Base-by-base conservation (phyloP, 2,888 invertebrate genomes). In the Plagodis pulveraria region DNA sequence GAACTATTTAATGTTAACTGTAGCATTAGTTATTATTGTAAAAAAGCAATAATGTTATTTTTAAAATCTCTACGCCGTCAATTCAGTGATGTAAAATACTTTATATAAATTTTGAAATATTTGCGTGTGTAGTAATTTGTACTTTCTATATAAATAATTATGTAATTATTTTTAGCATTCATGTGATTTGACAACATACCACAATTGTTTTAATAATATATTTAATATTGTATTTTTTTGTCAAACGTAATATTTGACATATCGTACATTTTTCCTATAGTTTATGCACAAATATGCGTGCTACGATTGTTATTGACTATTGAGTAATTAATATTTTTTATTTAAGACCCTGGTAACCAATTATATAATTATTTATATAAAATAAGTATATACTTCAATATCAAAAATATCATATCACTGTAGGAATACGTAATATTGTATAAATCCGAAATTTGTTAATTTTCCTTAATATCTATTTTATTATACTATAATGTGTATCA, bases 31-130 rank as follows among this genome's bases (percentile, higher is more conserved):
- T 61, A 38, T 60, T 60, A 52, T 61, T 80, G 76, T 74, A 71
- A 79, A 59, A 77, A 76, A 80, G 73, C 80, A 82, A 82, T 76
- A 70, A 75, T 64, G 65, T 70, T 89, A 78, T 85, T 89, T 91
- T 83, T 82, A 86, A 77, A 72, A 81, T 91, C 91, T 92, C 91
- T 91, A 91, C 91, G 84, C 89, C 86, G 91, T 91, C 91, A 92
- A 92, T 91, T 92, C 85, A 86, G 86, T 85, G 84, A 83, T 91
- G 87, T 91, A 91, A 86, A 84, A 87, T 86, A 85, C 68, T 80
- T 84, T 85, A 70, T 74, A 73, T 81, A 78, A 81, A 76, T 74
- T 60, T 60, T 78, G 75, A 77, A 83, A 80, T 78, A 77, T 74
- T 63, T 68, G 68, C 83, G 84, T 83, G 80, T 67, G 56, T 61